Conservation (phyloP, 2,113 vertebrate genomes). For the Acinonyx jubatus region DNA sequence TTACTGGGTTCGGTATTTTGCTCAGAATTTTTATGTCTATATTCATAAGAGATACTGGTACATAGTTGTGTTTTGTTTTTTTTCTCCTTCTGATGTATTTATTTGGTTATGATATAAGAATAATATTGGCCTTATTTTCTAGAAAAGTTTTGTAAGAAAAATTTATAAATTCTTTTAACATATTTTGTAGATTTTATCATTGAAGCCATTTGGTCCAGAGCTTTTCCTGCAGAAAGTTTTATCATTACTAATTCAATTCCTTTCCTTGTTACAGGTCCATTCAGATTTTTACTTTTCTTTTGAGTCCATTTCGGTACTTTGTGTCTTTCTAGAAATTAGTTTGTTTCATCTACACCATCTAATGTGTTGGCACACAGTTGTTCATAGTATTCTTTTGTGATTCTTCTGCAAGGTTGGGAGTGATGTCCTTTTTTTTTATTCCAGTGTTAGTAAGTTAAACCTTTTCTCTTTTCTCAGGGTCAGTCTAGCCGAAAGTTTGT, state of each 20-base stretch:
- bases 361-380: background rate
- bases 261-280: background rate
- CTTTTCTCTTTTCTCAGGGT: background rate
- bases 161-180: background rate
- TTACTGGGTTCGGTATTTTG: background rate
- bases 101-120: background rate
- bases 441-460: background rate
- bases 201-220: background rate
- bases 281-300: background rate
- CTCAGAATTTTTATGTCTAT: background rate
- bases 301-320: background rate
- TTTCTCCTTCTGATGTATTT: background rate
- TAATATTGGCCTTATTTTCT: background rate
- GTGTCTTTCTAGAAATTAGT: background rate
- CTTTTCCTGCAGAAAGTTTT: background rate
- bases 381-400: background rate
- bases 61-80: no score
- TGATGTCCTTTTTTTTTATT: background rate
- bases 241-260: background rate
- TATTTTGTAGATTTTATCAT: background rate
- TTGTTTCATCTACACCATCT: background rate
- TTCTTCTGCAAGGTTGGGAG: background rate
- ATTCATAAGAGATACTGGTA: background rate
- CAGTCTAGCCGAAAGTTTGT: background rate
- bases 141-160: background rate